A percentile compares a stretch with the other conserved stretches of the same genome.
Evolutionary conservation across 2,888 invertebrate genomes (phyloP).

Genomic region (Apamea sordens): DNA sequence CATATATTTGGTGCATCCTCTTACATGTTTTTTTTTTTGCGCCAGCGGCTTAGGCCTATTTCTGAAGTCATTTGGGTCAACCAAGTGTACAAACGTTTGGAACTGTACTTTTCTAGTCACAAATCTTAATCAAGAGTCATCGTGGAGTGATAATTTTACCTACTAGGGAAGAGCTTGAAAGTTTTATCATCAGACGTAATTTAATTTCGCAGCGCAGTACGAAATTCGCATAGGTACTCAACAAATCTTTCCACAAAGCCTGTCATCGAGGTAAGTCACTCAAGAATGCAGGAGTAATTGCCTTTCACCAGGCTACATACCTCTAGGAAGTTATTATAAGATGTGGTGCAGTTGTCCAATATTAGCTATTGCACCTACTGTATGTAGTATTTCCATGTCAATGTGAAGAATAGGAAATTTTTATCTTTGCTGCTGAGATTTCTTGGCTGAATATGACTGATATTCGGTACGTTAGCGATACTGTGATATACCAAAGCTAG

Average conservation of each 20-base stretch:
- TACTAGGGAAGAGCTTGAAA: too few relatives aligned
- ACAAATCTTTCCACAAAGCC: conserved; percentile 32
- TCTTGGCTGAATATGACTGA: conserved; percentile 12
- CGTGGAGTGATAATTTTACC: neutral
- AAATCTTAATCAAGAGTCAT: neutral
- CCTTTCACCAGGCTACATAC: conserved; percentile 6
- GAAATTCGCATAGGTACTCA: conserved; percentile 10
- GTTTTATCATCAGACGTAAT: neutral
- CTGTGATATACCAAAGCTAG: neutral
- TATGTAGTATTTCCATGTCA: conserved; percentile 20
- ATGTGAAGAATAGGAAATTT: conserved; percentile 4
- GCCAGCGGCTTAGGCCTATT: conserved; percentile 20
- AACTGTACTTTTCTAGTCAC: neutral
- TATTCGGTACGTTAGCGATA: neutral
- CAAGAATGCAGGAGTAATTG: conserved; percentile 14
- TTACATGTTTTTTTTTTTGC: neutral
- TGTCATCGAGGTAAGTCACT: conserved; percentile 2
- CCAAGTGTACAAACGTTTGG: neutral
- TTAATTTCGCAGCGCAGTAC: conserved; percentile 4
- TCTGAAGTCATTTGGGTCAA: neutral
- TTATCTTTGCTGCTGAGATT: conserved; percentile 17
- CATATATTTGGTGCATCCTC: conserved; percentile 30
- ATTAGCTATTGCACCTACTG: conserved; percentile 22
- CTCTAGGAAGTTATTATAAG: conserved; percentile 36
- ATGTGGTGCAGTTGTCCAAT: conserved; percentile 29